phyloP scores from a whole-genome alignment of 2,888 invertebrate genomes.

The Lysandra coridon region DNA sequence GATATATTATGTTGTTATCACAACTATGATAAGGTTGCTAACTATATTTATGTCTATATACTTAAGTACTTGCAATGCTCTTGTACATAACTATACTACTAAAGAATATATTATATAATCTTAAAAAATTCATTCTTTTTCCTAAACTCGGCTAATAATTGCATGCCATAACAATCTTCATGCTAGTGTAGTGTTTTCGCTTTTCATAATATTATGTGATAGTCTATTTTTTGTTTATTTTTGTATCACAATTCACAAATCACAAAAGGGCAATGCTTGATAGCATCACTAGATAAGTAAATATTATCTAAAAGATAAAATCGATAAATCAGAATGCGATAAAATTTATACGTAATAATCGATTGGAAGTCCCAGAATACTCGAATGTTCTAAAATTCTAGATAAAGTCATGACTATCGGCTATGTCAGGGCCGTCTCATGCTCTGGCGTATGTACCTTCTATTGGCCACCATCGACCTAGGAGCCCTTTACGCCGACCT shows the following conservation, averaged over 20 bases:
- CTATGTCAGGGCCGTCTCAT: constrained; percentile 7
- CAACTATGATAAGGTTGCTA: constrained; percentile 4
- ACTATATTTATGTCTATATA: background rate
- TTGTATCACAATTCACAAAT: background rate
- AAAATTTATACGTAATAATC: background rate
- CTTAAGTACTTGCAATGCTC: background rate
- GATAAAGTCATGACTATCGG: background rate
- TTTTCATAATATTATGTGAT: background rate
- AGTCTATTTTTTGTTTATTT: background rate
- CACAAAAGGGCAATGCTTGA: background rate
- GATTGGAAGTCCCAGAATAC: background rate
- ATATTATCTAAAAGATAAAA: background rate
- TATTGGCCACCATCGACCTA: constrained; percentile 24
- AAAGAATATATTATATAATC: no score
- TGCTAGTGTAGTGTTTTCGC: background rate
- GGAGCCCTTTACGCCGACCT: constrained; percentile 23
- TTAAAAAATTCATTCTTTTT: no score
- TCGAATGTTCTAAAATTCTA: background rate
- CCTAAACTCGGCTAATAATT: background rate
- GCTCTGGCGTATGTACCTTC: background rate
- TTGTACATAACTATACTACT: background rate
- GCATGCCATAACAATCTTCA: background rate
- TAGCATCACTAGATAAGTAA: background rate
- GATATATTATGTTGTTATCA: background rate
- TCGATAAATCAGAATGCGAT: background rate